Conservation (phyloP, 2,888 invertebrate genomes). For the Archips crataeganus region DNA sequence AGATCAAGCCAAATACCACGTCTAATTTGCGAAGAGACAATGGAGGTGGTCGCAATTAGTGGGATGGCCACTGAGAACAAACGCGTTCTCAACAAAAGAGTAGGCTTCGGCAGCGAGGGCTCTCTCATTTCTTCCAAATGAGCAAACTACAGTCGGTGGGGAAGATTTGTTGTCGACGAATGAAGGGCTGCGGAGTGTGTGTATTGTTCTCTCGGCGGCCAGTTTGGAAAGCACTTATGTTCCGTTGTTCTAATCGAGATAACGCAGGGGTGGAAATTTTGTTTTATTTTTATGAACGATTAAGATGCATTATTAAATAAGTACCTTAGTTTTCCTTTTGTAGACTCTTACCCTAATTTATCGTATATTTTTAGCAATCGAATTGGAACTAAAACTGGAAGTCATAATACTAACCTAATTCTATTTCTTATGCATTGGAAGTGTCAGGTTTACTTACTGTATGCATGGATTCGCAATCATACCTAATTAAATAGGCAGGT, state of each 20-base stretch:
- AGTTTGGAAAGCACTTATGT: slow-evolving; percentile 80
- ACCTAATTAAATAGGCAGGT: neutral
- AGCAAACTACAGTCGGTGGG: slow-evolving; percentile 80
- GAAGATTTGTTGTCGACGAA: slow-evolving; percentile 80
- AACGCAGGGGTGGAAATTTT: slow-evolving; percentile 54
- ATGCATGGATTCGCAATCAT: neutral
- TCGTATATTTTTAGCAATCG: too few relatives aligned
- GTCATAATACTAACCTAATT: too few relatives aligned
- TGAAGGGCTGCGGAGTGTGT: slow-evolving; percentile 75
- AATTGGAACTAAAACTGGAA: too few relatives aligned
- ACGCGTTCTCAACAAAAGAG: slow-evolving; percentile 80
- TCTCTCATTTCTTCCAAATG: slow-evolving; percentile 85
- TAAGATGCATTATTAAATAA: slow-evolving; percentile 1
- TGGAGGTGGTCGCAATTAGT: slow-evolving; percentile 83
- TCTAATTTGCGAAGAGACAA: slow-evolving; percentile 79
- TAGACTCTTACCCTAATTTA: too few relatives aligned
- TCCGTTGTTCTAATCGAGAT: slow-evolving; percentile 78
- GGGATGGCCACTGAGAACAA: slow-evolving; percentile 83
- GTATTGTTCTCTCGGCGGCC: slow-evolving; percentile 74
- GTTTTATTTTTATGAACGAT: slow-evolving; percentile 37
- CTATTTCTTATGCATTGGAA: neutral
- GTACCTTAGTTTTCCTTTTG: too few relatives aligned
- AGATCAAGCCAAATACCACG: slow-evolving; percentile 71
- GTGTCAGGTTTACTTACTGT: neutral
- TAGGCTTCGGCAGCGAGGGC: slow-evolving; percentile 68